Evolutionary conservation across 1,140 invertebrate genomes (phyloP), one percentile per base, ranked within the genome.

Genomic region (Pseudoatta argentina): DNA sequence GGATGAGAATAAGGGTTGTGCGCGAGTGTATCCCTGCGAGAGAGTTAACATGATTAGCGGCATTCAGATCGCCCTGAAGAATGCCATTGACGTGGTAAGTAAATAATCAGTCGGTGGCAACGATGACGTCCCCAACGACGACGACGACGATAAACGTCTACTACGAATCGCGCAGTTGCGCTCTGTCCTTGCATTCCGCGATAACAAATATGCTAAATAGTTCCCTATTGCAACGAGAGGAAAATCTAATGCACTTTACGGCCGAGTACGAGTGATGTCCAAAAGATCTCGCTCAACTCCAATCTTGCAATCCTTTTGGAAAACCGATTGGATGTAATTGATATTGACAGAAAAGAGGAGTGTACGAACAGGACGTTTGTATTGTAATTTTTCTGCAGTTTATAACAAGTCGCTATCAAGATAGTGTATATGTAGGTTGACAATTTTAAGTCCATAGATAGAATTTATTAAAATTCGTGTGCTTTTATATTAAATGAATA

Each of bases 41-140:
- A 59, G 59, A 61, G 44, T 59, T 82, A 95, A 93, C 89, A 95
- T 95, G 95, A 95, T 96, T 86, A 95, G 94, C 86, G 93, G 95
- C 87, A 93, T 96, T 92, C 95, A 95, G 81, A 92, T 92, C 88
- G 95, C 93, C 87, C 83, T 96, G 71, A 95, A 95, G 92, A 95
- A 95, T 95, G 95, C 95, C 91, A 95, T 96, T 89, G 95, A 96
- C 87, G 95, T 95, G 93, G 95, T 96, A 89, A 95, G 95, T 95
- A 78, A 39, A 85, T 63, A 59, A 78, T 21, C 63, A 69, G 61
- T 57, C n/a, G 77, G 18, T 44, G 48, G n/a, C 24, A 14, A 21
- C 18, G 57, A 8, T 30, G 30, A 30, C 30, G 30, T 30, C 30
- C 30, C 6, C 30, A 30, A 24, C 24, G 24, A 57, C 30, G 53